A percentile compares a stretch with the other conserved stretches of the same genome.
phyloP scores from a whole-genome alignment of 2,113 vertebrate species.

The Narcine bancroftii region DNA sequence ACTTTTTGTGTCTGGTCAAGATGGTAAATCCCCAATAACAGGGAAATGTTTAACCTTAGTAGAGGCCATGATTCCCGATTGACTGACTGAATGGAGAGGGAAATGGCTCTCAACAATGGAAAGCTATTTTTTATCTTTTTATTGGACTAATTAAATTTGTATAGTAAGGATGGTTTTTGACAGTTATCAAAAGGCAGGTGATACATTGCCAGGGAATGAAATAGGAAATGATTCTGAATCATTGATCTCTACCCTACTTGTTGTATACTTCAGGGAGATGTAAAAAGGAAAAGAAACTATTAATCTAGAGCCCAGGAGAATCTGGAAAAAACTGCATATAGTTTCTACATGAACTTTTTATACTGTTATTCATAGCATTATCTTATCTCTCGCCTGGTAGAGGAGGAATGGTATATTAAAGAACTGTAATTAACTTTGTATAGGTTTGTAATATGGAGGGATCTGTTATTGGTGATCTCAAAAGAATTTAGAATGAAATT shows the following conservation, averaged over 20 bases:
- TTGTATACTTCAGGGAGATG: neutral
- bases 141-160: neutral
- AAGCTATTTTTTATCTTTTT: neutral
- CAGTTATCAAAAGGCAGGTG: neutral
- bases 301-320: neutral
- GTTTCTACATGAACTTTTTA: neutral
- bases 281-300: slow-evolving; percentile 7
- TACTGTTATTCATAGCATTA: neutral
- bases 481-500: slow-evolving; percentile 44
- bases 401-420: neutral
- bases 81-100: neutral
- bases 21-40: neutral
- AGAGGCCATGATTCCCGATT: neutral
- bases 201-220: neutral
- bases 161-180: neutral
- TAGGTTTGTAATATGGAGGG: neutral
- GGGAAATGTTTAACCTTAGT: neutral
- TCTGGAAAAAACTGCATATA: neutral
- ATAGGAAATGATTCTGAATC: neutral
- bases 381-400: neutral
- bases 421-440: neutral
- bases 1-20: neutral
- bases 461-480: slow-evolving; percentile 11
- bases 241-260: neutral
- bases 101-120: neutral